Base-by-base conservation (phyloP, 2,888 invertebrate genomes). In the Apodemia mormo region DNA sequence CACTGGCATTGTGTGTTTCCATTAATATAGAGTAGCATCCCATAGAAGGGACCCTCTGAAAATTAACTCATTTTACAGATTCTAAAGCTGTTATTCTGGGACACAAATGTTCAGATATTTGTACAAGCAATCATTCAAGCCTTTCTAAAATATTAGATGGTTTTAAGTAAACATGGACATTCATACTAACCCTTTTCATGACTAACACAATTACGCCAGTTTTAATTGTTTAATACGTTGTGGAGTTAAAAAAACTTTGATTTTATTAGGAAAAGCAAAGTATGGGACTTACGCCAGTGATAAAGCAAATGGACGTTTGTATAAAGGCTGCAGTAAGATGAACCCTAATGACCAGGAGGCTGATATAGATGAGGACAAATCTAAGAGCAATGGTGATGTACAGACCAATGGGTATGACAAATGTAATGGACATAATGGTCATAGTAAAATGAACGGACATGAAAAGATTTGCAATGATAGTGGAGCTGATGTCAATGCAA, bases 171-270 rank as follows among this genome's bases (percentile, higher is more conserved):
- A 76, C 66, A 69, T 76, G 80, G 76, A 79, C 72, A 75, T 74
- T 79, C 76, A 77, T 74, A 73, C 76, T 77, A 78, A 76, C 77
- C 76, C 70, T 74, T 75, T 70, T 71, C 70, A 78, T 79, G 80
- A 84, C 81, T 85, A 86, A 87, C 87, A 87, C 85, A 85, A 86
- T 89, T 89, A 80, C 89, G 89, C 89, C 90, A 90, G 85, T 88
- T 82, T 78, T 76, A 75, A 75, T 76, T 76, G 76, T 76, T 81
- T 77, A 75, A 43, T 73, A 67, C 65, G 72, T 56, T 76, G 76
- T 76, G 83, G 82, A 82, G 84, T 85, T 85, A 82, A 84, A 22
- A 81, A 75, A 79, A 76, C 69, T 86, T 89, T 89, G 88, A 80
- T 76, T 89, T 87, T 83, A 85, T 87, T 88, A 92, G 92, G 92